Percentiles rank a stretch among this genome's conserved stretches.
phyloP scores from a whole-genome alignment of 1,140 invertebrate species.

The Myzus persicae region DNA sequence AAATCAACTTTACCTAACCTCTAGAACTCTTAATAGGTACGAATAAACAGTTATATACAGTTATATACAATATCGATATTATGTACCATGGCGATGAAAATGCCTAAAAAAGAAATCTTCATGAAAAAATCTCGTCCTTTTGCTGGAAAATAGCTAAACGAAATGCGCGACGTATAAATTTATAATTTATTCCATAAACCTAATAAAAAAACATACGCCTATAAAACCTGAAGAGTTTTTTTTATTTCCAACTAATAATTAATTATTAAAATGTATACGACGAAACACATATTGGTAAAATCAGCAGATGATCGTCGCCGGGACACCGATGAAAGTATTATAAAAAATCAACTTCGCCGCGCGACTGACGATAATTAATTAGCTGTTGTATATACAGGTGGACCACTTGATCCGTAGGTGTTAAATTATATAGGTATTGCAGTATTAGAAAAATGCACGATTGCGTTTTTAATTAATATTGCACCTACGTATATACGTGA shows the following conservation, averaged over 20 bases:
- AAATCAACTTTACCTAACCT: too few relatives aligned
- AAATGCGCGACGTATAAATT: not conserved
- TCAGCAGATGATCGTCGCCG: not conserved
- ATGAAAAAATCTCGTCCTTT: not conserved
- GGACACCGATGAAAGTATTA: not conserved
- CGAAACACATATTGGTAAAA: not conserved
- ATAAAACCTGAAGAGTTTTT: not conserved
- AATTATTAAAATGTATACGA: not conserved
- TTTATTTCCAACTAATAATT: not conserved
- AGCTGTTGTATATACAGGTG: not conserved
- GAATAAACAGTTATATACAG: not conserved
- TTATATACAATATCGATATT: not conserved
- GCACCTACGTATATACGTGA: constrained; percentile 34
- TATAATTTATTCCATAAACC: not conserved
- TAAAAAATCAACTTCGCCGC: not conserved
- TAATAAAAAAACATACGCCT: not conserved
- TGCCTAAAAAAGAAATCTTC: not conserved
- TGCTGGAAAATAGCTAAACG: not conserved
- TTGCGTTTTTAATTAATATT: constrained; percentile 48
- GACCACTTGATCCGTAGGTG: constrained; percentile 30
- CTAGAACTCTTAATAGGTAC: not conserved
- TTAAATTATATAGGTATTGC: constrained; percentile 22
- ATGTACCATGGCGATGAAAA: not conserved
- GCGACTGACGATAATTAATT: constrained; percentile 31
- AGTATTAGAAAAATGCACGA: not conserved